These are phyloP conservation scores for Carterocephalus palaemon DNA, from an alignment of 2,888 invertebrate species.

Conservation along the genomic window DNA sequence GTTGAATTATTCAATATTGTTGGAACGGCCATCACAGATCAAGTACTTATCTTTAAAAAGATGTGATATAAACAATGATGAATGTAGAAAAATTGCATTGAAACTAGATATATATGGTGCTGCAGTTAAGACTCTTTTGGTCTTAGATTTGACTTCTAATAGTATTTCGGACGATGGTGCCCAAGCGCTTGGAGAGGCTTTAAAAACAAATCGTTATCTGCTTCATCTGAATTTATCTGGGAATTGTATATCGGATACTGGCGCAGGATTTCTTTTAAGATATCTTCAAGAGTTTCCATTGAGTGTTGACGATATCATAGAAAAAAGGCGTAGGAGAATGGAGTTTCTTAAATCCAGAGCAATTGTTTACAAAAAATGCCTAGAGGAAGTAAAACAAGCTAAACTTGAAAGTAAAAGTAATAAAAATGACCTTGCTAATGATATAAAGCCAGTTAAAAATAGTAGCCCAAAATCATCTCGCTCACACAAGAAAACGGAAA, in stretches of 20 bases:
- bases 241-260: slow-evolving; percentile 46
- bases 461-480: neutral
- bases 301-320: slow-evolving; percentile 35
- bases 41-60: slow-evolving; percentile 48
- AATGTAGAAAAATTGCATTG: slow-evolving; percentile 39
- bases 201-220: slow-evolving; percentile 48
- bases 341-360: slow-evolving; percentile 34
- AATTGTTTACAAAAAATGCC: slow-evolving; percentile 32
- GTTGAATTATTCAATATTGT: slow-evolving; percentile 44
- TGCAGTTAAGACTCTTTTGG: slow-evolving; percentile 35
- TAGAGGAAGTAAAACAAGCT: slow-evolving; percentile 30
- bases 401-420: slow-evolving; percentile 8
- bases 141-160: slow-evolving; percentile 49
- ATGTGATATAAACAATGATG: slow-evolving; percentile 44
- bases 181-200: slow-evolving; percentile 36
- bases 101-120: slow-evolving; percentile 35
- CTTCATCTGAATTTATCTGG: slow-evolving; percentile 49
- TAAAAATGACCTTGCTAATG: neutral
- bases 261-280: slow-evolving; percentile 41
- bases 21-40: slow-evolving; percentile 41
- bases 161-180: slow-evolving; percentile 47
- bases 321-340: slow-evolving; percentile 31
- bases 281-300: slow-evolving; percentile 44
- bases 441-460: neutral
- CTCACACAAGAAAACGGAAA: neutral